These are phyloP conservation scores for Athalia circularis DNA, from an alignment of 2,888 invertebrate genomes.

Conservation along the genomic window DNA sequence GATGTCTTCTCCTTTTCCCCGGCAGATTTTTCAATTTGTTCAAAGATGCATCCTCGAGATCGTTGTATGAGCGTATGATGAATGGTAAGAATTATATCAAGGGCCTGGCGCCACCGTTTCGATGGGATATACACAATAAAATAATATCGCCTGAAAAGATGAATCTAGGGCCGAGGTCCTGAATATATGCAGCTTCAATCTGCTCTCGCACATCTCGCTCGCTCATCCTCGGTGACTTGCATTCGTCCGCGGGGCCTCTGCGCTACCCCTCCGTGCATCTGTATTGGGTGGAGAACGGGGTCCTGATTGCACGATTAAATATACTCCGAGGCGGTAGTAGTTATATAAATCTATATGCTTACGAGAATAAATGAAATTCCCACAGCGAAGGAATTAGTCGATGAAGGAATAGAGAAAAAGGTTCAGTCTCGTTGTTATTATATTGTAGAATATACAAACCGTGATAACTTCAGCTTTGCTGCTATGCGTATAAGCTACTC, in stretches of 20 bases:
- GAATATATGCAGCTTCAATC: background rate
- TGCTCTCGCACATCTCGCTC: constrained; percentile 18
- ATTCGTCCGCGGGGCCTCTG: constrained; percentile 16
- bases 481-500: constrained; percentile 46
- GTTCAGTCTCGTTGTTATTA: too few species aligned
- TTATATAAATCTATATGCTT: too few species aligned
- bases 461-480: background rate
- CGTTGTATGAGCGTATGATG: background rate
- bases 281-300: too few species aligned
- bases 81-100: constrained; percentile 57
- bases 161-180: background rate
- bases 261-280: too few species aligned
- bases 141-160: constrained; percentile 27
- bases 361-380: too few species aligned
- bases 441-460: too few species aligned
- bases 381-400: too few species aligned
- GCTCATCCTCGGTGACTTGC: constrained; percentile 39
- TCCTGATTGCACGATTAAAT: too few species aligned
- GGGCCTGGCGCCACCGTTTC: constrained; percentile 71
- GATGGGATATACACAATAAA: constrained; percentile 59
- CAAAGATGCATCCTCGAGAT: background rate
- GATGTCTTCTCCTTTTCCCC: too few species aligned
- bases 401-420: too few species aligned
- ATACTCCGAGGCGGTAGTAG: too few species aligned
- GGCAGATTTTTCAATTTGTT: background rate